Conservation (phyloP, 2,888 invertebrate genomes). For the Pasiphila rectangulata region DNA sequence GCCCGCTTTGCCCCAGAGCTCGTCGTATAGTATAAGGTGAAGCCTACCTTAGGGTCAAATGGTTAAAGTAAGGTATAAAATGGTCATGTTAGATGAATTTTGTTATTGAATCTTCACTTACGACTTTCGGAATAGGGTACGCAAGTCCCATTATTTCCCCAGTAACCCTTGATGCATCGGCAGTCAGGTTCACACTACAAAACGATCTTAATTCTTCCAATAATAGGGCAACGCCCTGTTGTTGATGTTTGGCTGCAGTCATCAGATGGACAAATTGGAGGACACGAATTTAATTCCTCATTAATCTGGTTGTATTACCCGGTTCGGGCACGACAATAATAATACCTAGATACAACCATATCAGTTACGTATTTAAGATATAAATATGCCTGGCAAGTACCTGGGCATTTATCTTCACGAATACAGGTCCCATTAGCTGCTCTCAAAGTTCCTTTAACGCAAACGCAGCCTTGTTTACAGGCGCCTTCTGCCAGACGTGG, state of each 20-base stretch:
- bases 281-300: slow-evolving; percentile 46
- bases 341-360: no score
- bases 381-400: no score
- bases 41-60: no score
- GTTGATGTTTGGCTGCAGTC: slow-evolving; percentile 42
- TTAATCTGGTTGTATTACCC: slow-evolving; percentile 39
- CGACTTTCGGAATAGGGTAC: slow-evolving; percentile 48
- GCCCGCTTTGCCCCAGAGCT: no score
- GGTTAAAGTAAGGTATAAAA: no score
- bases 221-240: slow-evolving; percentile 38
- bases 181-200: slow-evolving; percentile 44
- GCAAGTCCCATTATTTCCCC: slow-evolving; percentile 44
- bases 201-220: slow-evolving; percentile 36
- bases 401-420: slow-evolving; percentile 23
- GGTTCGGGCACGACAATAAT: no score
- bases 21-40: no score
- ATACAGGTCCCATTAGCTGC: slow-evolving; percentile 24
- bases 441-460: slow-evolving; percentile 28
- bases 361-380: no score
- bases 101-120: no score
- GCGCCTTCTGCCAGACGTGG: slow-evolving; percentile 5
- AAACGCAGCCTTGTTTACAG: slow-evolving; percentile 31
- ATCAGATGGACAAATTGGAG: slow-evolving; percentile 45
- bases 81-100: no score
- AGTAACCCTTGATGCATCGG: slow-evolving; percentile 42